Base-by-base conservation (phyloP, 2,113 vertebrate species). In the Furnarius figulus region DNA sequence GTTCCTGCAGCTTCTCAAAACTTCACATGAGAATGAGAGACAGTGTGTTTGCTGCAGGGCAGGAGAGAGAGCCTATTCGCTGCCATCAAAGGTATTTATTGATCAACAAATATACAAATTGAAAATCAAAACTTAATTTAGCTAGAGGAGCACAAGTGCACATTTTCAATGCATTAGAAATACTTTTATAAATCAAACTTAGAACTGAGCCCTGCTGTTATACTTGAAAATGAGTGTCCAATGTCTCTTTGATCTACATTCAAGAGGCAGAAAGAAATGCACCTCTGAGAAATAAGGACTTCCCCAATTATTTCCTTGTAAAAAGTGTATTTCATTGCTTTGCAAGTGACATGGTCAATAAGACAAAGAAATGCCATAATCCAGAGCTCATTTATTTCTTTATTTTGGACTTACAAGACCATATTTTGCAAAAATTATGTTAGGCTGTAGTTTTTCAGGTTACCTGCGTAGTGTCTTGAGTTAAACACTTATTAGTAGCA, bases 41-140 rank as follows among this genome's bases (percentile, higher is more conserved):
- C 76, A 89, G 21, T 81, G 39, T 61, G 44, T 81, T 93, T 59
- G 42, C 50, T 30, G 12, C 46, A 50, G 55, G 50, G 78, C 63
- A 67, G 2, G 9, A 59, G 62, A 78, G 52, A 55, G 71, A 75
- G 72, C 70, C 53, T 66, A 10, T 66, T 72, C 66, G 31, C 59
- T 91, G 17, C n/a, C 92, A 62, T 87, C 73, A 75, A 56, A 39
- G 10, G 8, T 7, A 59, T 39, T 74, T 94, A 94, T 72, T 80
- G 83, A 93, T 62, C 88, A 79, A 90, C 72, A 90, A 88, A 83
- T 28, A n/a, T 1, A 74, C 67, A 90, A 88, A 93, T 75, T 79
- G 83, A 85, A 85, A 96, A 92, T 83, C 78, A 70, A 88, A 89
- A 76, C 85, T 83, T 73, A 73, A 95, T 96, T 88, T 80, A 83